Evolutionary conservation across 2,888 invertebrate species (phyloP).

Genomic region (Polyommatus iphigenia): DNA sequence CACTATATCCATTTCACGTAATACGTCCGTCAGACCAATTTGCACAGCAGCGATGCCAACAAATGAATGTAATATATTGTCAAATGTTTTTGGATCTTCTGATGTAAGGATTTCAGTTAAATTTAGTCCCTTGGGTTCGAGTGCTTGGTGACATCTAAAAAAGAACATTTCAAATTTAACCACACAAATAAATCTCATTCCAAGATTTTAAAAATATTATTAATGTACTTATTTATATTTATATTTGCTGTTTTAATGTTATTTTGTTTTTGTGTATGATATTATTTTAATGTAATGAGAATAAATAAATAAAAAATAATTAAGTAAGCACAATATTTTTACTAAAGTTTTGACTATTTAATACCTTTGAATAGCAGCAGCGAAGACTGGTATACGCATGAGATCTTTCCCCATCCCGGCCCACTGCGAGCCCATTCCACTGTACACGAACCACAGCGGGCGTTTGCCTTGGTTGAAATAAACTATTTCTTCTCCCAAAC

Average conservation of each 20-base stretch:
- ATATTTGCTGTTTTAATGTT: not conserved
- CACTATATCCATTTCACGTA: conserved; percentile 32
- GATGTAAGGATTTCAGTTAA: conserved; percentile 28
- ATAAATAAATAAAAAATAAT: too few species aligned
- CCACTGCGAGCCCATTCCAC: not conserved
- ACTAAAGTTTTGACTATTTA: not conserved
- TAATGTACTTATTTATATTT: not conserved
- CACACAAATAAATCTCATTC: not conserved
- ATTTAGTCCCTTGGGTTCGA: conserved; percentile 25
- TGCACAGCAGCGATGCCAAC: conserved; percentile 82
- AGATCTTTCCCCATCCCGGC: too few species aligned
- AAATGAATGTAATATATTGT: conserved; percentile 85
- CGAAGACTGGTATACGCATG: not conserved
- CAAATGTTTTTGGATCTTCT: conserved; percentile 70
- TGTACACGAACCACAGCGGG: conserved; percentile 75
- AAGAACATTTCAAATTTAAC: not conserved
- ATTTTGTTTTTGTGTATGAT: not conserved
- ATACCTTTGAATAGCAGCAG: not conserved
- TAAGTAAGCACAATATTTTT: too few species aligned
- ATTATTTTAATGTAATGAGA: too few species aligned
- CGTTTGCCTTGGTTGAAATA: conserved; percentile 57
- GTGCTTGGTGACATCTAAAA: conserved; percentile 22
- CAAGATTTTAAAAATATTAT: not conserved
- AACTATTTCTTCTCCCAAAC: conserved; percentile 33
- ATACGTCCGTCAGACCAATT: conserved; percentile 36